Percentiles rank a stretch among this genome's conserved stretches.
phyloP scores from a whole-genome alignment of 1,140 invertebrate species.

The Eriocheir sinensis region DNA sequence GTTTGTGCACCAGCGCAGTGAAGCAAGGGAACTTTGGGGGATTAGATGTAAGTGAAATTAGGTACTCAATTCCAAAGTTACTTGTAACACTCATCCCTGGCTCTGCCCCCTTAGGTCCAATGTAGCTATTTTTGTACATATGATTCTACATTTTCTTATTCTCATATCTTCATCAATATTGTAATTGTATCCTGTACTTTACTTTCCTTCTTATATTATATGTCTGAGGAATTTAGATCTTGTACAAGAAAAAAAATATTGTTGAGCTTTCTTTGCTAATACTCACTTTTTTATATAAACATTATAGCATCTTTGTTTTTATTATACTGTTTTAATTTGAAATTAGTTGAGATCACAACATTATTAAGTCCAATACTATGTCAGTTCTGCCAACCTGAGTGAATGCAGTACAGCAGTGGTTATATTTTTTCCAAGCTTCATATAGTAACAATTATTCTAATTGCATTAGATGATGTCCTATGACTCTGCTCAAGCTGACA shows the following conservation, averaged over 20 bases:
- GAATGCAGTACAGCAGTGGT: slow-evolving; percentile 39
- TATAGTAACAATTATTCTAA: slow-evolving; percentile 71
- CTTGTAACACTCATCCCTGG: slow-evolving; percentile 68
- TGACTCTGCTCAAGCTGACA: slow-evolving; percentile 66
- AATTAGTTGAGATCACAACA: slow-evolving; percentile 74
- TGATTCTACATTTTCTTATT: slow-evolving; percentile 73
- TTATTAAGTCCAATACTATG: slow-evolving; percentile 61
- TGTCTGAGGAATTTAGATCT: slow-evolving; percentile 71
- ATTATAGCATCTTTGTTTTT: slow-evolving; percentile 56
- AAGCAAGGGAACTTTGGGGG: slow-evolving; percentile 73
- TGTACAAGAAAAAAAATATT: slow-evolving; percentile 53
- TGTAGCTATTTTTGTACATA: slow-evolving; percentile 65
- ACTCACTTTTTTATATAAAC: slow-evolving; percentile 64
- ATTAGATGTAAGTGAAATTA: slow-evolving; percentile 70
- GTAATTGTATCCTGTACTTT: slow-evolving; percentile 71
- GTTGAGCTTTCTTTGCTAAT: slow-evolving; percentile 74
- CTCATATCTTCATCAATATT: slow-evolving; percentile 68
- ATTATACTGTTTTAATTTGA: slow-evolving; percentile 68
- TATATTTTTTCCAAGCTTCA: slow-evolving; percentile 69
- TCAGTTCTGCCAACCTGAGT: slow-evolving; percentile 65
- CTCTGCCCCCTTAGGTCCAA: slow-evolving; percentile 66
- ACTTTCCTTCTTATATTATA: slow-evolving; percentile 60
- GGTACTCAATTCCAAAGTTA: slow-evolving; percentile 73
- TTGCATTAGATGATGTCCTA: slow-evolving; percentile 69
- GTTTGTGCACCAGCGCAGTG: slow-evolving; percentile 67